Evolutionary conservation across 2,797 vertebrate genomes (phyloP).

Genomic region (Triplophysa bombifrons): DNA sequence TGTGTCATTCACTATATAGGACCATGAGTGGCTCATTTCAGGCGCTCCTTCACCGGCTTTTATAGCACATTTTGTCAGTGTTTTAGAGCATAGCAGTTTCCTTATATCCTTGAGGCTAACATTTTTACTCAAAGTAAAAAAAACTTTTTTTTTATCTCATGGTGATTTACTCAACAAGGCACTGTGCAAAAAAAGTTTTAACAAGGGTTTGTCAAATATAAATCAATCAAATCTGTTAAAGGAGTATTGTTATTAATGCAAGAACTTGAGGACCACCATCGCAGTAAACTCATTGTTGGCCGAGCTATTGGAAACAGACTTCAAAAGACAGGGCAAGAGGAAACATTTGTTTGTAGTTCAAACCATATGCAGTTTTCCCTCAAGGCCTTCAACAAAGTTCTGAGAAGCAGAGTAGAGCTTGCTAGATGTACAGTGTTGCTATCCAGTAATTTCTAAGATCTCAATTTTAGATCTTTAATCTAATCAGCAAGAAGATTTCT

Average conservation of each 20-base stretch:
- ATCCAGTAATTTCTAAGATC: neutral
- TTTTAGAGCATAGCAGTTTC: too few relatives aligned
- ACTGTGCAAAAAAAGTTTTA: neutral
- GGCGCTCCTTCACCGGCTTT: too few relatives aligned
- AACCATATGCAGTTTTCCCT: slow-evolving; percentile 14
- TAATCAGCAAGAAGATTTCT: neutral
- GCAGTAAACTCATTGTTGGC: slow-evolving; percentile 13
- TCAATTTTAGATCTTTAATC: neutral
- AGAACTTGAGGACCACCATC: slow-evolving; percentile 42
- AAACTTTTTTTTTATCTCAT: too few relatives aligned
- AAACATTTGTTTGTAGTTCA: slow-evolving; percentile 36
- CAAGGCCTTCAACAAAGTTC: slow-evolving; percentile 2
- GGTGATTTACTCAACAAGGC: too few relatives aligned
- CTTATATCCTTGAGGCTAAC: neutral
- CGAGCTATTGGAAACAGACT: slow-evolving; percentile 30
- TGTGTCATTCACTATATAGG: too few relatives aligned
- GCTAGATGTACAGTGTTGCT: neutral
- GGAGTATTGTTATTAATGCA: slow-evolving; percentile 10
- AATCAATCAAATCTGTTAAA: slow-evolving; percentile 6
- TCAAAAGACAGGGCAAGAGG: slow-evolving; percentile 29
- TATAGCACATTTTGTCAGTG: too few relatives aligned
- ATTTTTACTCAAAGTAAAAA: too few relatives aligned
- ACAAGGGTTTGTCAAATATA: slow-evolving; percentile 13
- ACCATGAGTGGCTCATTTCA: too few relatives aligned
- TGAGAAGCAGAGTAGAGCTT: neutral